A percentile compares a stretch with the other conserved stretches of the same genome.
phyloP scores from a whole-genome alignment of 2,113 vertebrate genomes.

The Melanostigma gelatinosum region DNA sequence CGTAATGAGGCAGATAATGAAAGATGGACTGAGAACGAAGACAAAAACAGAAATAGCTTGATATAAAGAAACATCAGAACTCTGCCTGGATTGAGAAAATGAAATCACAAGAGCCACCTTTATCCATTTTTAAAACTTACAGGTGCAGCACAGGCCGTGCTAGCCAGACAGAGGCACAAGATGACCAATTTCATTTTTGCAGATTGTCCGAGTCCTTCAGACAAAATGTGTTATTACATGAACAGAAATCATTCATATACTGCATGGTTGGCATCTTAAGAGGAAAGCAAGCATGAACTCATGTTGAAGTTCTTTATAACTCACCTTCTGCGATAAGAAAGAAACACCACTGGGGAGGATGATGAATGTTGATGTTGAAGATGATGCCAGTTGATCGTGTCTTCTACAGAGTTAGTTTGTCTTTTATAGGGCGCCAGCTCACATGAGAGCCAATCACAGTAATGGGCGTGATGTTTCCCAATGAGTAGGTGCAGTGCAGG shows the following conservation, averaged over 20 bases:
- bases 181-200: slow-evolving; percentile 74
- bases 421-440: slow-evolving; percentile 68
- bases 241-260: not conserved
- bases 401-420: not conserved
- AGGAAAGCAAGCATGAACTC: not conserved
- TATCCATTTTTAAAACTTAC: slow-evolving; percentile 60
- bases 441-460: slow-evolving; percentile 51
- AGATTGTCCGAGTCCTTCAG: slow-evolving; percentile 29
- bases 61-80: not conserved
- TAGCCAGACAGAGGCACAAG: slow-evolving; percentile 74
- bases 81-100: not conserved
- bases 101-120: not conserved
- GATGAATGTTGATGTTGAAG: not conserved
- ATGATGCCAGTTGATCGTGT: slow-evolving; percentile 28
- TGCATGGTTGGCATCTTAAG: not conserved
- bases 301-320: slow-evolving; percentile 23
- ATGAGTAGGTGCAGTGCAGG: slow-evolving; percentile 50
- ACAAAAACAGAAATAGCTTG: slow-evolving; percentile 18
- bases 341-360: slow-evolving; percentile 1
- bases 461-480: slow-evolving; percentile 47
- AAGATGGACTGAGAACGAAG: slow-evolving; percentile 66
- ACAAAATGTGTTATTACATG: slow-evolving; percentile 8
- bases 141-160: slow-evolving; percentile 73
- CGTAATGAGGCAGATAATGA: slow-evolving; percentile 77
- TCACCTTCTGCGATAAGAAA: slow-evolving; percentile 51